Conservation (phyloP, 1,140 invertebrate genomes). For the Dinoponera quadriceps region DNA sequence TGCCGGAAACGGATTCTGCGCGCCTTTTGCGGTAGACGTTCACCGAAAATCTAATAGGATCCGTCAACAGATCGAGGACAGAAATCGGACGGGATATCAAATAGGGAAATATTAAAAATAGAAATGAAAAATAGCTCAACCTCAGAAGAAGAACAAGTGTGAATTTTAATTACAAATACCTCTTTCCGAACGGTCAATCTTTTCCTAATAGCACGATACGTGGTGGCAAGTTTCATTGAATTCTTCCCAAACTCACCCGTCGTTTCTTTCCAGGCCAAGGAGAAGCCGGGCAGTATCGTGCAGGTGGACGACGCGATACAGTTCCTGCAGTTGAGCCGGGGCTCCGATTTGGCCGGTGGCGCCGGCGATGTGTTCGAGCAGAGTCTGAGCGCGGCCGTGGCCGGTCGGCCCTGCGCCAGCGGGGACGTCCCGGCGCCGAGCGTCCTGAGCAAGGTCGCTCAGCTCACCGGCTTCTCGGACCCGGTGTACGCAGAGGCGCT, state of each 20-base stretch:
- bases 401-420: constrained; percentile 86
- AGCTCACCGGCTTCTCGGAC: constrained; percentile 99
- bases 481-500: constrained; percentile 99
- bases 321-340: constrained; percentile 93
- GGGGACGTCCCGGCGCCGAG: constrained; percentile 86
- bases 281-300: constrained; percentile 90
- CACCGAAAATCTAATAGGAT: too few species aligned
- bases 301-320: constrained; percentile 95
- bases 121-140: too few species aligned
- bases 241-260: too few species aligned
- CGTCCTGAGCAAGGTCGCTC: constrained; percentile 96
- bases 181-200: too few species aligned
- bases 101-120: too few species aligned
- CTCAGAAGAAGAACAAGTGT: too few species aligned
- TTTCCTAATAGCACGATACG: too few species aligned
- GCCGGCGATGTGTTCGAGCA: constrained; percentile 97
- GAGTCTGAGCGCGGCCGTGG: constrained; percentile 96
- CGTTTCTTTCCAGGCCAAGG: constrained; percentile 86
- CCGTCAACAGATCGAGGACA: not conserved
- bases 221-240: too few species aligned
- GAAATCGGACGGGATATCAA: not conserved
- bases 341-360: constrained; percentile 90
- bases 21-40: too few species aligned
- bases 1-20: too few species aligned
- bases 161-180: too few species aligned